Evolutionary conservation across 2,888 invertebrate species (phyloP).

Genomic region (Papilio gigon): DNA sequence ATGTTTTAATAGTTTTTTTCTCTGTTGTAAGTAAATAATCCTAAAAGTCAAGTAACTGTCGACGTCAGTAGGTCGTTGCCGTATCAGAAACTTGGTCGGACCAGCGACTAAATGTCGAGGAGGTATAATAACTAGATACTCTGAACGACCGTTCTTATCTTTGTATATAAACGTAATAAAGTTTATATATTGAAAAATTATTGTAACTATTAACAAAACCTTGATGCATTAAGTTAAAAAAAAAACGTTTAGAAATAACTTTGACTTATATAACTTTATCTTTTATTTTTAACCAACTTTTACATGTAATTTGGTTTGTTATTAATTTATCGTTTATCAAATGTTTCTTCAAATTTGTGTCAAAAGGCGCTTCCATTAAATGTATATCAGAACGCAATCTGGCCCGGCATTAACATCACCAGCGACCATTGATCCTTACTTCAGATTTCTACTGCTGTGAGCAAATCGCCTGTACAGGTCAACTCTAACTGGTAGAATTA

Average conservation of each 20-base stretch:
- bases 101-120: neutral
- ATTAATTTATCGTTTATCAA: neutral
- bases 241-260: too few relatives aligned
- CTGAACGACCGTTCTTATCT: neutral
- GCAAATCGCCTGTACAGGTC: conserved; percentile 45
- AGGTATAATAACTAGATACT: conserved; percentile 1
- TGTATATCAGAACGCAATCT: conserved; percentile 46
- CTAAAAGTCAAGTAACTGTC: conserved; percentile 19
- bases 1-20: neutral
- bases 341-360: neutral
- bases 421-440: conserved; percentile 49
- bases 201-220: too few relatives aligned
- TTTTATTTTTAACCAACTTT: too few relatives aligned
- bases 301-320: too few relatives aligned
- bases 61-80: neutral
- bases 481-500: conserved; percentile 54
- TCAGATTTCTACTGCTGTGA: conserved; percentile 36
- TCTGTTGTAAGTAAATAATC: conserved; percentile 19
- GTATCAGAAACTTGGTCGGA: conserved; percentile 10
- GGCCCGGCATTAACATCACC: conserved; percentile 57
- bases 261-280: neutral
- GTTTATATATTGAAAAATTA: too few relatives aligned
- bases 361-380: conserved; percentile 46
- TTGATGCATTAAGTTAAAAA: too few relatives aligned
- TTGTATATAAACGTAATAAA: too few relatives aligned